Evolutionary conservation across 2,113 vertebrate genomes (phyloP).

Genomic region (Chaetura pelagica): DNA sequence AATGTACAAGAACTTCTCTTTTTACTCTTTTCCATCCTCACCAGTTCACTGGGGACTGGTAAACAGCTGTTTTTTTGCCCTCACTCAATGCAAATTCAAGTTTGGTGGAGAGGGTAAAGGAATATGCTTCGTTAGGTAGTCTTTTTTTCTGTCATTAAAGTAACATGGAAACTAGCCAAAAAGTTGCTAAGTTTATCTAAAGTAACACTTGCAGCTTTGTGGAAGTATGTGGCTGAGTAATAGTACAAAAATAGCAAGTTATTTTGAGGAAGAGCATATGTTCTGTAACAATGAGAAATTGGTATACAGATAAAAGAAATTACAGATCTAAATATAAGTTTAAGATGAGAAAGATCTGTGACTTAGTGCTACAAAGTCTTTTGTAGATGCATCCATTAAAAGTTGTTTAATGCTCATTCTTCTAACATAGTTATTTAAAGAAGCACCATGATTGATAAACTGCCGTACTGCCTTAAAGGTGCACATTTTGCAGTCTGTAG

Average conservation of each 20-base stretch:
- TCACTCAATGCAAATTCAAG: not conserved
- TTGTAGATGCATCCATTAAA: not conserved
- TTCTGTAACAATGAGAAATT: slow-evolving; percentile 78
- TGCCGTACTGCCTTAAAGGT: not conserved
- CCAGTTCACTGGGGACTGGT: not conserved
- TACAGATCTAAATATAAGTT: slow-evolving; percentile 59
- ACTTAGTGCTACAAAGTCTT: not conserved
- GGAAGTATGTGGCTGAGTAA: slow-evolving; percentile 77
- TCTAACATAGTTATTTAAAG: slow-evolving; percentile 21
- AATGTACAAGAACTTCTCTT: not conserved
- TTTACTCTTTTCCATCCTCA: not conserved
- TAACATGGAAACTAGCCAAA: slow-evolving; percentile 51
- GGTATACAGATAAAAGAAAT: slow-evolving; percentile 72
- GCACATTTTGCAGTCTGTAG: not conserved
- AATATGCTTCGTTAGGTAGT: not conserved
- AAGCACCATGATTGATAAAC: not conserved
- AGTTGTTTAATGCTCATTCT: slow-evolving; percentile 13
- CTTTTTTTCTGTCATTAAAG: not conserved
- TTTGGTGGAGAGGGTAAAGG: not conserved
- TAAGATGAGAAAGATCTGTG: slow-evolving; percentile 27
- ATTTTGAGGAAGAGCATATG: slow-evolving; percentile 82
- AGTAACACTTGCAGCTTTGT: slow-evolving; percentile 77
- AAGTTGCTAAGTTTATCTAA: slow-evolving; percentile 74
- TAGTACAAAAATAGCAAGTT: slow-evolving; percentile 79
- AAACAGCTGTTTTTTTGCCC: not conserved